These are phyloP conservation scores for Notechis scutatus DNA, from an alignment of 2,113 vertebrate genomes.

Conservation along the genomic window DNA sequence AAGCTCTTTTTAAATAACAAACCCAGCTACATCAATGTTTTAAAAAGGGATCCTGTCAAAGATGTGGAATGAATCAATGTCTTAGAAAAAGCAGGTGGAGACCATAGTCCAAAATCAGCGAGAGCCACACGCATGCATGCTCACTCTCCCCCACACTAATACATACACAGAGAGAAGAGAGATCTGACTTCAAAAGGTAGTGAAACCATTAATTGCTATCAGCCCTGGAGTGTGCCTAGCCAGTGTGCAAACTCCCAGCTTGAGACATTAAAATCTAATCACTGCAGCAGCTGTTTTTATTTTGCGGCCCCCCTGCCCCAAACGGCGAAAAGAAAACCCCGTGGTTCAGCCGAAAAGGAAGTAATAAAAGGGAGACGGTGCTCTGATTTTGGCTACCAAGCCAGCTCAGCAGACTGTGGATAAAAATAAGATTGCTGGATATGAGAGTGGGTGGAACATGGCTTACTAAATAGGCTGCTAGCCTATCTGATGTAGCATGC, in stretches of 20 bases:
- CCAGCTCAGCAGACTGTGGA: background rate
- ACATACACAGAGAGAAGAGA: background rate
- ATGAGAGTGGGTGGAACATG: background rate
- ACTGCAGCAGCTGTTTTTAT: constrained; percentile 25
- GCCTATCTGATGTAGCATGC: background rate
- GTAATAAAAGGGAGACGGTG: background rate
- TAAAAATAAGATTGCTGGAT: no score
- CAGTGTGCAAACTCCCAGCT: constrained; percentile 10
- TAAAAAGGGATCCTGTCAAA: background rate
- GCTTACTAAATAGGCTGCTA: background rate
- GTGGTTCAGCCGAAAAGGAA: accelerated
- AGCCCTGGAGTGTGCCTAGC: background rate
- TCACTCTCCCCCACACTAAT: background rate
- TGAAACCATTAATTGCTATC: constrained; percentile 26
- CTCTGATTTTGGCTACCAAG: background rate
- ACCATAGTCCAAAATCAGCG: background rate
- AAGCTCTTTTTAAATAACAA: constrained; percentile 17
- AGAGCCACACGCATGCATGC: background rate
- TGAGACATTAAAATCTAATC: constrained; percentile 39
- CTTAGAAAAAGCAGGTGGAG: constrained; percentile 4
- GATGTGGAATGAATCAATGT: background rate
- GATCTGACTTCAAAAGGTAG: constrained; percentile 14
- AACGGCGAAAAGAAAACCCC: background rate
- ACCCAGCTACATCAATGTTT: background rate
- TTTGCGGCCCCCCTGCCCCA: background rate